Base-by-base conservation (phyloP, 2,113 vertebrate genomes). In the Poeciliopsis occidentalis region DNA sequence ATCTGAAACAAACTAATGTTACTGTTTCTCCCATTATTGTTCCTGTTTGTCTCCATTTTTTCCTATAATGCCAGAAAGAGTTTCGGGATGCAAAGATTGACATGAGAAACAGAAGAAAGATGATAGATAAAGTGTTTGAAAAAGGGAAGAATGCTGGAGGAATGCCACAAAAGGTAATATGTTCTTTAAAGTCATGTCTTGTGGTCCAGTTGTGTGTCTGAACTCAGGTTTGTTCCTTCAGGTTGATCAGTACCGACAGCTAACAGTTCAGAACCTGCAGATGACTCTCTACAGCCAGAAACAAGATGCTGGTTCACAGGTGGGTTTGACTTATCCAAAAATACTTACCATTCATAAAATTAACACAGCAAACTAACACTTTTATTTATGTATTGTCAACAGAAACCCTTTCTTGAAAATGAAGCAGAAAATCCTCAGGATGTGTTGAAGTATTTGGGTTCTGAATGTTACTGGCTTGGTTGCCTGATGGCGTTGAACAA, bases 281-380 rank as follows among this genome's bases (percentile, higher is more conserved):
- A 0, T 3, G 66, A 26, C 10, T 37, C 0, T 79, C 44, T 51
- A 73, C 0, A 0, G 22, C 0, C n/a, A 47, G 0, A 79, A 30
- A 64, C 4, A 1, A 0, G 11, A 19, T 1, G 0, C 4, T 37
- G 13, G 0, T 71, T 7, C 0, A 19, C 32, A 70, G 68, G 68
- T 70, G 32, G 11, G 24, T 60, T n/a, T 60, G 54, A 60, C 15
- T 15, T 19, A 19, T 47, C 4, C 13, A 47, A 17, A 34, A 47
- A 19, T 47, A 17, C 13, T 47, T 17, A 15, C 15, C 15, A 15
- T 47, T 19, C 44, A 17, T 17, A 15, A 47, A 47, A 47, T 47
- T 1, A 47, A 44, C 13, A 47, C 19, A 17, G 4, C 19, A 47
- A 47, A 47, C 44, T 47, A 15, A 13, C 12, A 13, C 4, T 47